Evolutionary conservation across 2,888 invertebrate genomes (phyloP).

Genomic region (Agrochola lota): DNA sequence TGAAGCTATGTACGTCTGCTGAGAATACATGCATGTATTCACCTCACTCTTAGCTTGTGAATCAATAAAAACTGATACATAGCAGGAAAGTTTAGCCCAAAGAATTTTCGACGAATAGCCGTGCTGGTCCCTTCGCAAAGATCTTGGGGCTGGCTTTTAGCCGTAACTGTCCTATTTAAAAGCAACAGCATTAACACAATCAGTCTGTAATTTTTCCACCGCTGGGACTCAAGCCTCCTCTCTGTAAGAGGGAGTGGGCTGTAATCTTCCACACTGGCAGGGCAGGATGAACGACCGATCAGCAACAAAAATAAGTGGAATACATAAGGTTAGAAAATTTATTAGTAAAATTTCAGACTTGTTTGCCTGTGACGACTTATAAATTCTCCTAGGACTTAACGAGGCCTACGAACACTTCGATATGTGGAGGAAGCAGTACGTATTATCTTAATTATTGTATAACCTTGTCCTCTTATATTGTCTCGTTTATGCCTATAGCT

Average conservation of each 20-base stretch:
- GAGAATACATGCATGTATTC: not conserved
- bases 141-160: not conserved
- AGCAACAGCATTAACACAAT: not conserved
- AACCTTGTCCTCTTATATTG: too few species aligned
- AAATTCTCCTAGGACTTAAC: not conserved
- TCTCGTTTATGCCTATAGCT: not conserved
- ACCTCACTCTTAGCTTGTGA: not conserved
- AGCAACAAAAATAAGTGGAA: not conserved
- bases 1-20: not conserved
- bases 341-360: constrained; percentile 12
- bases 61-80: too few species aligned
- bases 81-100: constrained; percentile 20
- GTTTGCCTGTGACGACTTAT: not conserved
- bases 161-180: not conserved
- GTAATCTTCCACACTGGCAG: not conserved
- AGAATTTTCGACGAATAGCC: not conserved
- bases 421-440: not conserved
- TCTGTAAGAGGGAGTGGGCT: not conserved
- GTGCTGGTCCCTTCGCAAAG: not conserved
- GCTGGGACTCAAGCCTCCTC: not conserved
- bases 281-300: not conserved
- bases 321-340: constrained; percentile 9
- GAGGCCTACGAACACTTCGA: not conserved
- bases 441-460: not conserved
- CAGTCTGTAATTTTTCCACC: not conserved